Percentiles rank a stretch among this genome's conserved stretches.
These are phyloP conservation scores for Octodon degus DNA, from an alignment of 2,113 vertebrate species.

Conservation along the genomic window DNA sequence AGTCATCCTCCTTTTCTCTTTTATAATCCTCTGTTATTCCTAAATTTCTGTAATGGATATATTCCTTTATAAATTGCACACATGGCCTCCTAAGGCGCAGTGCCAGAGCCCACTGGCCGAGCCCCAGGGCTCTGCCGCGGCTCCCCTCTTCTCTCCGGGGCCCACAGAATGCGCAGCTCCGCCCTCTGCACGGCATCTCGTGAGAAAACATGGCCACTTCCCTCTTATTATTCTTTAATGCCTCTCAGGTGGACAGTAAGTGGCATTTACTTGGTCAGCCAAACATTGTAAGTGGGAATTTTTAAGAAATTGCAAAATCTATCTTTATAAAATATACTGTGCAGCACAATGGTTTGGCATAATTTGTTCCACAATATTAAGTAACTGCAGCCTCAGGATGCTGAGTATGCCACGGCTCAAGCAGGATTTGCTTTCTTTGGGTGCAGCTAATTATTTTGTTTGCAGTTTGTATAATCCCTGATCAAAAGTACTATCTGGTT, in stretches of 20 bases:
- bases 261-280: neutral
- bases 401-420: constrained; percentile 32
- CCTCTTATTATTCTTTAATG: neutral
- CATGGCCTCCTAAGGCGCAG: neutral
- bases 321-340: neutral
- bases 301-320: constrained; percentile 50
- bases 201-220: neutral
- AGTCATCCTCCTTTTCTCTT: constrained; percentile 33
- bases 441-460: constrained; percentile 65
- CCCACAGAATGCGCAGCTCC: neutral
- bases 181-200: neutral
- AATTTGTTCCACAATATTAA: constrained; percentile 48
- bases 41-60: neutral
- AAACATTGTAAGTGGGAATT: neutral
- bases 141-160: neutral
- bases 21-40: neutral
- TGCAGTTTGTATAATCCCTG: constrained; percentile 61
- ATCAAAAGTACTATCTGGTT: constrained; percentile 67
- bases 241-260: neutral
- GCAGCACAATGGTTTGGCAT: constrained; percentile 38
- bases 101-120: neutral
- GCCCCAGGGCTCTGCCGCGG: neutral
- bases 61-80: constrained; percentile 14
- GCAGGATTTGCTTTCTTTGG: constrained; percentile 55
- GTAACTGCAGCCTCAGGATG: constrained; percentile 35